These are phyloP conservation scores for Euproctis similis DNA, from an alignment of 2,888 invertebrate species.

Conservation along the genomic window DNA sequence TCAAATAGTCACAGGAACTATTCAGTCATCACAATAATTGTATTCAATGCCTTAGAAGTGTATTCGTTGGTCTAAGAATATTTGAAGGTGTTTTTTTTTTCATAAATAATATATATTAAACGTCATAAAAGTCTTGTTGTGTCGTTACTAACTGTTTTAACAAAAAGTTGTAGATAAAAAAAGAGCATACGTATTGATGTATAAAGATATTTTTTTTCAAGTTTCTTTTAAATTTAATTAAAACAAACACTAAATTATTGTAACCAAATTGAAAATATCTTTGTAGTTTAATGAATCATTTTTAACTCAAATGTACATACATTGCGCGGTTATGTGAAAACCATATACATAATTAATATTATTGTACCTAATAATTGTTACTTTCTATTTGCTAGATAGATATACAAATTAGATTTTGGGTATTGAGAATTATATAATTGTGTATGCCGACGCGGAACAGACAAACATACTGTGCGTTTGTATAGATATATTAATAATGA, in stretches of 20 bases:
- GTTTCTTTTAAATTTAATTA: too few relatives aligned
- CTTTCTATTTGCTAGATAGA: constrained; percentile 75
- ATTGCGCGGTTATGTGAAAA: too few relatives aligned
- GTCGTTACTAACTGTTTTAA: constrained; percentile 72
- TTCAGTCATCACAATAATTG: constrained; percentile 69
- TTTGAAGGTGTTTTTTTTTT: constrained; percentile 57
- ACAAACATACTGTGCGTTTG: too few relatives aligned
- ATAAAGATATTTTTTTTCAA: constrained; percentile 45
- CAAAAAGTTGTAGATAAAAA: constrained; percentile 51
- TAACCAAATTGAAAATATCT: constrained; percentile 59
- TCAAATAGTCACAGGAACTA: constrained; percentile 57
- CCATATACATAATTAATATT: constrained; percentile 54
- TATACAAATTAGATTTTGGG: constrained; percentile 73
- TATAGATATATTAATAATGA: constrained; percentile 15
- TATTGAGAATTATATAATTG: constrained; percentile 48
- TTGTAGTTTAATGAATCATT: constrained; percentile 61
- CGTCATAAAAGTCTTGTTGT: constrained; percentile 69
- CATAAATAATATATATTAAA: too few relatives aligned
- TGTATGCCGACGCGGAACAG: too few relatives aligned
- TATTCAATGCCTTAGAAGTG: constrained; percentile 53
- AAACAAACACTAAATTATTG: constrained; percentile 56
- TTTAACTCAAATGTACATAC: constrained; percentile 58
- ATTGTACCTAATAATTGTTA: constrained; percentile 74
- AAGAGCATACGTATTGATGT: constrained; percentile 55
- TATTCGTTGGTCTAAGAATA: constrained; percentile 56